Conservation (phyloP, 35 echinoderm and acorn worm species). For the Eucidaris tribuloides region DNA sequence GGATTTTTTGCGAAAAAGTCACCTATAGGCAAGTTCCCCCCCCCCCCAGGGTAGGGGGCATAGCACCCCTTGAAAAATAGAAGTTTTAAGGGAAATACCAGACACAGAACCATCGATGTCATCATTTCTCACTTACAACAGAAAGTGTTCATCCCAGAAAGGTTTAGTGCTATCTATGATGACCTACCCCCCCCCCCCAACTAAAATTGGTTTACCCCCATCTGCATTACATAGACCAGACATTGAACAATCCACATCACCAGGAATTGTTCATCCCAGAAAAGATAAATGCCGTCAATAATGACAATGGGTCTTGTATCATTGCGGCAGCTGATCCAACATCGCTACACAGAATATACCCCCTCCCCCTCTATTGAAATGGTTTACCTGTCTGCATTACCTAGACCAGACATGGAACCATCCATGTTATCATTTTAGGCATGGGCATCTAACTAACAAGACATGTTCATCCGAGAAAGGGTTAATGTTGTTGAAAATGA, state of each 20-base stretch:
- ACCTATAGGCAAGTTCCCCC: too few species aligned
- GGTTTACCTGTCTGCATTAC: not conserved
- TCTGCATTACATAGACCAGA: not conserved
- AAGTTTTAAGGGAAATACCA: not conserved
- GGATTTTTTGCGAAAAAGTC: too few species aligned
- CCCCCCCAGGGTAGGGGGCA: too few species aligned
- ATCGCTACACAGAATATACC: not conserved
- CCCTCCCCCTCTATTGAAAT: not conserved
- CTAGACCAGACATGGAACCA: not conserved
- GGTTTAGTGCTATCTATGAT: not conserved
- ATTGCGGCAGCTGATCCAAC: not conserved
- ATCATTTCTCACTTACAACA: not conserved
- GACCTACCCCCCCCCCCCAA: not conserved
- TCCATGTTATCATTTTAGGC: not conserved
- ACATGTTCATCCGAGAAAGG: constrained; percentile 99
- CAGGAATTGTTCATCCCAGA: not conserved
- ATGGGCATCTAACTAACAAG: constrained; percentile 51
- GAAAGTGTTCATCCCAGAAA: not conserved
- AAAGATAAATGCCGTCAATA: not conserved
- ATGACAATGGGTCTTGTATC: not conserved
- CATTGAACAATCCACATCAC: not conserved
- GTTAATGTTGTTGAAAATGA: constrained; percentile 78
- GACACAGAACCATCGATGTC: not conserved
- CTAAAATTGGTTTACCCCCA: not conserved
- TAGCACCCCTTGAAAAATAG: too few species aligned